phyloP scores from a whole-genome alignment of 2,113 vertebrate genomes.

The Rutilus rutilus region DNA sequence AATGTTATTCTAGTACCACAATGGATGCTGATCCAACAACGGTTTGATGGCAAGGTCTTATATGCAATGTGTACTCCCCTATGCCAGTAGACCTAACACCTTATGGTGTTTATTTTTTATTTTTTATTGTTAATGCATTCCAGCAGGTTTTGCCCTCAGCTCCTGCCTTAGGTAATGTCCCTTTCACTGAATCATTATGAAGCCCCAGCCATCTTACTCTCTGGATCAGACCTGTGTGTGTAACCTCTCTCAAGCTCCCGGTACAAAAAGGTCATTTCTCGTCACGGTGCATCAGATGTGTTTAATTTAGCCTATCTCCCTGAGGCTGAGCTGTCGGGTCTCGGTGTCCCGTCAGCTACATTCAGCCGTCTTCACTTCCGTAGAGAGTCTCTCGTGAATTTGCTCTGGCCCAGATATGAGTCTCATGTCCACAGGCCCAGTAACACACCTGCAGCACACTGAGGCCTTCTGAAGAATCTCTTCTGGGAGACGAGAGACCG shows the following conservation, averaged over 20 bases:
- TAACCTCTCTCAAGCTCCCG: slow-evolving; percentile 19
- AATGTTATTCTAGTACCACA: not conserved
- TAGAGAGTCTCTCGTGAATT: slow-evolving; percentile 6
- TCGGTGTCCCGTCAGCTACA: slow-evolving; percentile 21
- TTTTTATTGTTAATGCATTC: slow-evolving; percentile 3
- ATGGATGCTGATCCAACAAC: not conserved
- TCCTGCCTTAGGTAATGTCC: slow-evolving; percentile 3
- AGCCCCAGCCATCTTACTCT: not conserved
- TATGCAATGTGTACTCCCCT: not conserved
- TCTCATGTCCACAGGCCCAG: not conserved
- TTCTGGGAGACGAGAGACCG: not conserved
- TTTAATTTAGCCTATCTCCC: slow-evolving; percentile 37
- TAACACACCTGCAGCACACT: slow-evolving; percentile 27
- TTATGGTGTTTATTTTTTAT: not conserved
- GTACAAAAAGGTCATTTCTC: slow-evolving; percentile 21
- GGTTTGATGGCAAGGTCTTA: not conserved
- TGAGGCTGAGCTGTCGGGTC: slow-evolving; percentile 34
- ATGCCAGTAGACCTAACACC: not conserved
- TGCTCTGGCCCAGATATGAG: not conserved
- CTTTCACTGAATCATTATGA: slow-evolving; percentile 29
- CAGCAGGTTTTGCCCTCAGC: slow-evolving; percentile 14
- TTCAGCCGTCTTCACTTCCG: slow-evolving; percentile 9
- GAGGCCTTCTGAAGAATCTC: not conserved
- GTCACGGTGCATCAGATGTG: slow-evolving; percentile 26
- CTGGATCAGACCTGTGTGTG: slow-evolving; percentile 5